These are phyloP conservation scores for Atractosteus spatula DNA, from an alignment of 2,113 vertebrate species.

Conservation along the genomic window DNA sequence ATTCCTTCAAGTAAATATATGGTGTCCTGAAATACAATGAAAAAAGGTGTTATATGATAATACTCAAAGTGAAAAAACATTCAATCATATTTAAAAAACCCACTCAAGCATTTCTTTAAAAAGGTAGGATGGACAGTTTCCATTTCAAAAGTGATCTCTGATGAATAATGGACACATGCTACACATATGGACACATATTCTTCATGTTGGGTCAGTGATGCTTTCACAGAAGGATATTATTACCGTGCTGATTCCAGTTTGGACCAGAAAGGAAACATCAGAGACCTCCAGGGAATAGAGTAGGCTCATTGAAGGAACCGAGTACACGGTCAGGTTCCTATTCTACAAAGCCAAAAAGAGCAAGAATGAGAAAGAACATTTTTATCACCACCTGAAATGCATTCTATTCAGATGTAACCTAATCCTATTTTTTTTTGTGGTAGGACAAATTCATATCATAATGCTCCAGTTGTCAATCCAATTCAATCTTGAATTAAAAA, in stretches of 20 bases:
- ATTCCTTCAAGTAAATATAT: constrained; percentile 88
- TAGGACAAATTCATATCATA: too few relatives aligned
- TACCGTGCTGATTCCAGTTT: constrained; percentile 82
- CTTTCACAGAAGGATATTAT: not conserved
- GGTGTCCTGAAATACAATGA: constrained; percentile 72
- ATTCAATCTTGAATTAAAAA: too few relatives aligned
- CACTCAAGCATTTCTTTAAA: too few relatives aligned
- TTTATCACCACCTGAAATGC: not conserved
- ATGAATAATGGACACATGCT: too few relatives aligned
- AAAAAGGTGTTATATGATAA: constrained; percentile 17
- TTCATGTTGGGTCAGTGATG: too few relatives aligned
- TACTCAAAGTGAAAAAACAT: not conserved
- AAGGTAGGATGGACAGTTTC: too few relatives aligned
- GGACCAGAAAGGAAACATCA: constrained; percentile 74
- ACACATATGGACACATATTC: too few relatives aligned
- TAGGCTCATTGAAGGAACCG: constrained; percentile 75
- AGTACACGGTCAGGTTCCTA: constrained; percentile 77
- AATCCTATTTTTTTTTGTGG: too few relatives aligned
- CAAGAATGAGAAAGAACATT: not conserved
- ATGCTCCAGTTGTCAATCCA: too few relatives aligned
- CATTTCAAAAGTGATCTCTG: too few relatives aligned
- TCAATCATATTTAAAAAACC: not conserved
- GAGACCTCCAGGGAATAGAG: constrained; percentile 87
- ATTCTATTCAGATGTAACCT: too few relatives aligned
- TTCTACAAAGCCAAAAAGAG: constrained; percentile 54